These are phyloP conservation scores for Nebria salina DNA, from an alignment of 2,888 invertebrate species.

Conservation along the genomic window DNA sequence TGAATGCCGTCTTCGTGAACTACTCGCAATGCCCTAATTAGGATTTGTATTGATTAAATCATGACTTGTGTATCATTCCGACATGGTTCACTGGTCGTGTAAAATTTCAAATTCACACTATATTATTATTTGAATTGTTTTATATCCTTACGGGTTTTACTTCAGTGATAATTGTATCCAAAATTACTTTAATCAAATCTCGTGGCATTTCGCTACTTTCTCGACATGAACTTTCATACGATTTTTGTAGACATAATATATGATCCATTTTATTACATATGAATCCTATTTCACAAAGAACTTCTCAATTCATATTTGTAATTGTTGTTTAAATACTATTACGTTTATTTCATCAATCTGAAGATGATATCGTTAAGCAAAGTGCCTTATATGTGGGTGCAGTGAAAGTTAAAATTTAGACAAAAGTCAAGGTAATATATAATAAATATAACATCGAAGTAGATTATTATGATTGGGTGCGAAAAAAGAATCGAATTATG, in stretches of 20 bases:
- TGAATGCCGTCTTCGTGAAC: background rate
- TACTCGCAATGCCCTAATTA: background rate
- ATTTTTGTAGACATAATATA: background rate
- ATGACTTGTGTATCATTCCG: background rate
- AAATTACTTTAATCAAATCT: background rate
- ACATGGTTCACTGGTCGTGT: background rate
- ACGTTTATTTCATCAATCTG: background rate
- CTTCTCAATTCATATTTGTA: background rate
- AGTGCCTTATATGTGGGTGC: background rate
- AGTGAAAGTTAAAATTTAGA: constrained; percentile 14
- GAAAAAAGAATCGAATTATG: background rate
- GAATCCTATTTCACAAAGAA: background rate
- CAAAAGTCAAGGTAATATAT: constrained; percentile 12
- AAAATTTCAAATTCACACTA: background rate
- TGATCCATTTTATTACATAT: background rate
- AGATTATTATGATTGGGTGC: background rate
- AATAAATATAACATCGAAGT: constrained; percentile 8
- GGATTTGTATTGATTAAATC: background rate
- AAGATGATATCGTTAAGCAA: background rate
- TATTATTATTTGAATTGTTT: background rate
- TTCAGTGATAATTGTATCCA: background rate
- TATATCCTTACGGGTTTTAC: background rate
- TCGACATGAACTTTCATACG: background rate
- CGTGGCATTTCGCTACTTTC: background rate
- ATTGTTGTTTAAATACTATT: background rate